Evolutionary conservation across 2,888 invertebrate genomes (phyloP).

Genomic region (Folsomia candida): DNA sequence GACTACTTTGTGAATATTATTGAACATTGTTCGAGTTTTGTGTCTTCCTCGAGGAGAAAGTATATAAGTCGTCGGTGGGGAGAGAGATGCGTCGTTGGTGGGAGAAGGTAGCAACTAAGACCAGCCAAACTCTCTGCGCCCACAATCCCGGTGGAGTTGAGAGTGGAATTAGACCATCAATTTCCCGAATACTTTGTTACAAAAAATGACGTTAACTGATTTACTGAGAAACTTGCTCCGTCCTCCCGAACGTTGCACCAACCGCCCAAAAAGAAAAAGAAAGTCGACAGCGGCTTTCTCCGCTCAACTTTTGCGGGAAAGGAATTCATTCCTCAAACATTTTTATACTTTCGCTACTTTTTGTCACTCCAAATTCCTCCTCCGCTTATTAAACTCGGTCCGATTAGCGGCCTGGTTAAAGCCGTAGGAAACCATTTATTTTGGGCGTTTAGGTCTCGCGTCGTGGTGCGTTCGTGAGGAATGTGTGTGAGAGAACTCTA

Average conservation of each 20-base stretch:
- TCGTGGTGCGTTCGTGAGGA: not conserved
- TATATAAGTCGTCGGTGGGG: too few relatives aligned
- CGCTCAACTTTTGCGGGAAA: not conserved
- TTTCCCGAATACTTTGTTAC: conserved; percentile 12
- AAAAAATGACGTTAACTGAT: conserved; percentile 14
- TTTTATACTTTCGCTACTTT: not conserved
- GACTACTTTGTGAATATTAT: too few relatives aligned
- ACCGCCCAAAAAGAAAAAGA: conserved; percentile 27
- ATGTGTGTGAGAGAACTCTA: not conserved
- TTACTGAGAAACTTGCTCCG: not conserved
- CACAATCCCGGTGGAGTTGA: not conserved
- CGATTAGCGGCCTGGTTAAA: not conserved
- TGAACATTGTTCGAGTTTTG: too few relatives aligned
- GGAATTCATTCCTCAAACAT: not conserved
- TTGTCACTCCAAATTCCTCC: not conserved
- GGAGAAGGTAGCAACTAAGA: not conserved
- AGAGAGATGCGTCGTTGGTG: too few relatives aligned
- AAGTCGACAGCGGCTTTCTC: conserved; percentile 21
- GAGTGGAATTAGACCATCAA: conserved; percentile 14
- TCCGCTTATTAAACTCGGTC: not conserved
- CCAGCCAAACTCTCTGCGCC: not conserved
- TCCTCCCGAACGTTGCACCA: too few relatives aligned
- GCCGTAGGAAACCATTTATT: not conserved
- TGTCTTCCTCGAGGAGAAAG: too few relatives aligned
- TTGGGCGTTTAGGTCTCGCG: not conserved